These are phyloP conservation scores for Alligator mississippiensis DNA, from an alignment of 2,113 vertebrate species.

Conservation along the genomic window DNA sequence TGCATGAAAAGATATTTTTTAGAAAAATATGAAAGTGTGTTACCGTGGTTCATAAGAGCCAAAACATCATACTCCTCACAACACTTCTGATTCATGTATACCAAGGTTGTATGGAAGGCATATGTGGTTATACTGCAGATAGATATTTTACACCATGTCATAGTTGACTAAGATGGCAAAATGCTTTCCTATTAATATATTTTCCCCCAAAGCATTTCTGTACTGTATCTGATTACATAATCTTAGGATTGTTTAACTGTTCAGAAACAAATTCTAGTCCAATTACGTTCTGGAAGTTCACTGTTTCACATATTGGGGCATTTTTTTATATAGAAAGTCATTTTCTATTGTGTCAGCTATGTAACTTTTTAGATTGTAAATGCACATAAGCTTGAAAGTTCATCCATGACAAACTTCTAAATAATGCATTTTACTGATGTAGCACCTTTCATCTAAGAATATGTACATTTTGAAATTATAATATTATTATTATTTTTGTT, in stretches of 20 bases:
- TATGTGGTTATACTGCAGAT: no score
- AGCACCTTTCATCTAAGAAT: slow-evolving; percentile 1
- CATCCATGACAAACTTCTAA: neutral
- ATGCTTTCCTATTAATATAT: neutral
- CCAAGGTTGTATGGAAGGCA: neutral
- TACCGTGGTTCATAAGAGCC: neutral
- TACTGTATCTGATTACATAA: neutral
- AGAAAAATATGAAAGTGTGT: rapidly evolving
- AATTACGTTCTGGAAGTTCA: neutral
- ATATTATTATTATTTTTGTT: slow-evolving; percentile 13
- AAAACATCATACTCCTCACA: rapidly evolving
- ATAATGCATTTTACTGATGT: neutral
- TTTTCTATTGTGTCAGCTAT: neutral
- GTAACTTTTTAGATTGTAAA: neutral
- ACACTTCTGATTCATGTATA: neutral
- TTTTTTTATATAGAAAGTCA: neutral
- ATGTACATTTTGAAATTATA: slow-evolving; percentile 14
- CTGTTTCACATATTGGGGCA: neutral
- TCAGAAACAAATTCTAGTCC: neutral
- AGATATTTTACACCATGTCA: no score
- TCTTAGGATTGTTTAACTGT: slow-evolving; percentile 35
- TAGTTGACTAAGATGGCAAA: neutral
- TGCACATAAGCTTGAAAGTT: neutral
- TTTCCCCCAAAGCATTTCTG: neutral
- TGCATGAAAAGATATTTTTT: neutral